A percentile compares a stretch with the other conserved stretches of the same genome.
Evolutionary conservation across 1,140 invertebrate species (phyloP).

Genomic region (Drosophila bipectinata): DNA sequence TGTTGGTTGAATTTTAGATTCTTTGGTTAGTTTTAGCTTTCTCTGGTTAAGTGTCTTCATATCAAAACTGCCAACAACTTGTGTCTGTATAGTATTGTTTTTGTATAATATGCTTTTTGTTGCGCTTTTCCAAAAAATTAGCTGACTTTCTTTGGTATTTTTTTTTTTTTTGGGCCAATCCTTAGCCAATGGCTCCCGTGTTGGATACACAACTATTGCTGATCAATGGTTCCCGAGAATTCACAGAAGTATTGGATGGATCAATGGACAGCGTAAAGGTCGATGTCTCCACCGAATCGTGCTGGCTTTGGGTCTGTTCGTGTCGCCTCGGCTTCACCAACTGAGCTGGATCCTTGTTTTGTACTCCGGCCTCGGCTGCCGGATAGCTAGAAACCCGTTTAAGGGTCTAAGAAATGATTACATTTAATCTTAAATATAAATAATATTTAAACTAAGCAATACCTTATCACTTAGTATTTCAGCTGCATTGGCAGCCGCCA

Average conservation of each 20-base stretch:
- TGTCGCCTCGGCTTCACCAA: conserved; percentile 81
- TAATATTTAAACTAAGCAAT: background rate
- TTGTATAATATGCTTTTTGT: conserved; percentile 31
- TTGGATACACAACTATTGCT: conserved; percentile 73
- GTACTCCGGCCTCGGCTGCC: conserved; percentile 66
- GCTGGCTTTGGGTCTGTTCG: conserved; percentile 85
- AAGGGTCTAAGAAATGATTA: conserved; percentile 44
- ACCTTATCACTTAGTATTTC: conserved; percentile 66
- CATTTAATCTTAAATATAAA: background rate
- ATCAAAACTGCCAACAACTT: conserved; percentile 40
- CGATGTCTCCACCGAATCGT: conserved; percentile 82
- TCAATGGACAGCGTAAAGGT: conserved; percentile 79
- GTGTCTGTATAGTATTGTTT: conserved; percentile 23
- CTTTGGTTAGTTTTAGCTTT: conserved; percentile 25
- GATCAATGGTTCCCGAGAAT: conserved; percentile 79
- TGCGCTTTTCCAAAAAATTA: conserved; percentile 18
- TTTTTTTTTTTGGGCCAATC: conserved; percentile 1
- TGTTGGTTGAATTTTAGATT: conserved; percentile 23
- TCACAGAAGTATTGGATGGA: conserved; percentile 82
- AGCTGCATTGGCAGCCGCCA: conserved; percentile 65
- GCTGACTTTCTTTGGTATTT: conserved; percentile 29
- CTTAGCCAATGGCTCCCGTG: conserved; percentile 64
- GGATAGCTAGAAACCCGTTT: conserved; percentile 83
- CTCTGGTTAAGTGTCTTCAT: conserved; percentile 27
- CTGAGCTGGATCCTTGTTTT: conserved; percentile 70